Percentiles rank a stretch among this genome's conserved stretches.
Evolutionary conservation across 2,888 invertebrate species (phyloP).

Genomic region (Cephus pygmeus): DNA sequence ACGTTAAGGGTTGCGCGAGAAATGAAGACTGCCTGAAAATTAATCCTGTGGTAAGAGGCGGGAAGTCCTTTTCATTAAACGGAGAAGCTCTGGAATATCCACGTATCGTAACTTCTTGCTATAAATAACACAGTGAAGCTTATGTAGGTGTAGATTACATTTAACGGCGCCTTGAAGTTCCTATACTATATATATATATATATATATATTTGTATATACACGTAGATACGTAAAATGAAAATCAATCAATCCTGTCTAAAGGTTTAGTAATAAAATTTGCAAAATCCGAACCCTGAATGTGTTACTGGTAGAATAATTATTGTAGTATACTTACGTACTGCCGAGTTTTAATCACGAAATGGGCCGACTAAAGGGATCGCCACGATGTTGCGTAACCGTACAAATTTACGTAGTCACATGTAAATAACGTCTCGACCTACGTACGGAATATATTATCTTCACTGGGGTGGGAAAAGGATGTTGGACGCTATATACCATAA

Average conservation of each 20-base stretch:
- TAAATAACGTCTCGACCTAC: not conserved
- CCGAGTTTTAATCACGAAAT: not conserved
- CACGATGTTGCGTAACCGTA: not conserved
- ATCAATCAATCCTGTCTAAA: not conserved
- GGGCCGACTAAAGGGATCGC: not conserved
- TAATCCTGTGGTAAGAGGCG: too few relatives aligned
- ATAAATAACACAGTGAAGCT: not conserved
- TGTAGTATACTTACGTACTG: not conserved
- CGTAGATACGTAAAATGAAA: not conserved
- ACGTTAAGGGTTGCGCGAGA: not conserved
- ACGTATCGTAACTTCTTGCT: not conserved
- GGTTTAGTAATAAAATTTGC: not conserved
- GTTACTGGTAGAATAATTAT: not conserved
- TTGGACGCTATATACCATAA: not conserved
- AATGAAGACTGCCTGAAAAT: too few relatives aligned
- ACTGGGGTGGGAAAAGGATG: not conserved
- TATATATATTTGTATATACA: not conserved
- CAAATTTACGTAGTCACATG: not conserved
- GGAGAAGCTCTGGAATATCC: not conserved
- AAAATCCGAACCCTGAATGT: not conserved
- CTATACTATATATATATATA: too few relatives aligned
- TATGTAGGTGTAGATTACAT: not conserved
- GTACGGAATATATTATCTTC: not conserved
- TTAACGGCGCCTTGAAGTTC: not conserved
- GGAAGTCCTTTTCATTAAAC: too few relatives aligned